Evolutionary conservation across 2,797 vertebrate species (phyloP).

Genomic region (Hemitrygon akajei): DNA sequence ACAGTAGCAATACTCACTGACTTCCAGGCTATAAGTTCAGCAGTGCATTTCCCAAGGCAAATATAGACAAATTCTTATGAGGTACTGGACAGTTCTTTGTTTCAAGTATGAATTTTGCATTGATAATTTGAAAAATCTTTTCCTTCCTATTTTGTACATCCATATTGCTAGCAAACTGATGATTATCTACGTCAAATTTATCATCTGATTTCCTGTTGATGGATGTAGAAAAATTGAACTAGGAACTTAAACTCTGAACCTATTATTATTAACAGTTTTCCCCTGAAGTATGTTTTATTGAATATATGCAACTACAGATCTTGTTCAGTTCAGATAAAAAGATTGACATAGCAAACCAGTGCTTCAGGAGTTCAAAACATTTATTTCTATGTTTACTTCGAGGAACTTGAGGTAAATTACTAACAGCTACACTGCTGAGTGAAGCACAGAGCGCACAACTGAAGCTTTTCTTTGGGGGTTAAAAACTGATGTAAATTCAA

Average conservation of each 20-base stretch:
- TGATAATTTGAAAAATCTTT: background rate
- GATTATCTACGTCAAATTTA: background rate
- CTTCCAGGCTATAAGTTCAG: background rate
- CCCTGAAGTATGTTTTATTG: background rate
- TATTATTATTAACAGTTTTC: background rate
- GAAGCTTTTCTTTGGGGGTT: background rate
- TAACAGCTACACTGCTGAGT: background rate
- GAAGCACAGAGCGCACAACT: background rate
- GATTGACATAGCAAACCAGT: background rate
- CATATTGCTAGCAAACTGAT: background rate
- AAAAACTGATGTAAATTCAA: background rate
- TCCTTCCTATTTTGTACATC: background rate
- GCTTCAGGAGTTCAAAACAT: background rate
- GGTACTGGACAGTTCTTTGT: background rate
- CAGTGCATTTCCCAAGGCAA: background rate
- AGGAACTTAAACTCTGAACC: background rate
- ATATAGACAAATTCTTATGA: background rate
- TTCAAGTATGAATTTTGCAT: background rate
- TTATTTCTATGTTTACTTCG: background rate
- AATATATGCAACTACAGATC: background rate
- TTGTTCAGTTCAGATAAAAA: background rate
- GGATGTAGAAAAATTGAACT: background rate
- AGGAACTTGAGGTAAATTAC: background rate
- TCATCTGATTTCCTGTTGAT: background rate
- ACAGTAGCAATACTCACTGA: too few species aligned